Percentiles rank a stretch among this genome's conserved stretches.
phyloP scores from a whole-genome alignment of 2,888 invertebrate species.

The Cremastinae sp. region DNA sequence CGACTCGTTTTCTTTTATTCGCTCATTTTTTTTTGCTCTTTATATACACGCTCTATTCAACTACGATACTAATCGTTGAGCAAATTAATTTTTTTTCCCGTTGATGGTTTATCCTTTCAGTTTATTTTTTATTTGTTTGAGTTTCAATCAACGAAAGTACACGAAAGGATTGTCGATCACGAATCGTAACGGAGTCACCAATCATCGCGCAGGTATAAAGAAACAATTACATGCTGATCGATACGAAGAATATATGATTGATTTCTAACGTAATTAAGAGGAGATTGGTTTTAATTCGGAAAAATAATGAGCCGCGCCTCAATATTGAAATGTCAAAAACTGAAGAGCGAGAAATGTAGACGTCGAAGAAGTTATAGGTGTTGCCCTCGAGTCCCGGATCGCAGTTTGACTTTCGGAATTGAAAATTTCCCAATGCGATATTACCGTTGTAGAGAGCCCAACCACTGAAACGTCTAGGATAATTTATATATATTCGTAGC shows the following conservation, averaged over 20 bases:
- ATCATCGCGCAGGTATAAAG: too few relatives aligned
- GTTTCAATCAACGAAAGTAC: neutral
- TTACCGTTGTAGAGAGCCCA: constrained; percentile 10
- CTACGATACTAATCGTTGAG: neutral
- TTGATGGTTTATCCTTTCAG: too few relatives aligned
- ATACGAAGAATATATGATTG: neutral
- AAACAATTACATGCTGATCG: too few relatives aligned
- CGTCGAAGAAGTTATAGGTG: constrained; percentile 14
- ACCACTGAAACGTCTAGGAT: constrained; percentile 7
- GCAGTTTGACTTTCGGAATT: neutral
- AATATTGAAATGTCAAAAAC: neutral
- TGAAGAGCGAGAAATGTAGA: neutral
- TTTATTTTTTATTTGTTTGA: too few relatives aligned
- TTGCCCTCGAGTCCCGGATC: constrained; percentile 30
- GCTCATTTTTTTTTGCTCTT: neutral
- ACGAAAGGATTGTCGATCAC: neutral
- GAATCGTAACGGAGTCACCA: neutral
- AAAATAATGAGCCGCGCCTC: neutral
- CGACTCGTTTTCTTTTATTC: neutral
- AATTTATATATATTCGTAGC: constrained; percentile 62
- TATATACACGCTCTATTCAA: too few relatives aligned
- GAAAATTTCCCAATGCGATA: constrained; percentile 37
- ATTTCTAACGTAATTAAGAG: too few relatives aligned
- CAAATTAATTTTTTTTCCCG: neutral
- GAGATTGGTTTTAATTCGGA: neutral